A percentile compares a stretch with the other conserved stretches of the same genome.
These are phyloP conservation scores for Dendrophyllia cribrosa DNA, from an alignment of 64 coral and sea anemone genomes.

Conservation along the genomic window DNA sequence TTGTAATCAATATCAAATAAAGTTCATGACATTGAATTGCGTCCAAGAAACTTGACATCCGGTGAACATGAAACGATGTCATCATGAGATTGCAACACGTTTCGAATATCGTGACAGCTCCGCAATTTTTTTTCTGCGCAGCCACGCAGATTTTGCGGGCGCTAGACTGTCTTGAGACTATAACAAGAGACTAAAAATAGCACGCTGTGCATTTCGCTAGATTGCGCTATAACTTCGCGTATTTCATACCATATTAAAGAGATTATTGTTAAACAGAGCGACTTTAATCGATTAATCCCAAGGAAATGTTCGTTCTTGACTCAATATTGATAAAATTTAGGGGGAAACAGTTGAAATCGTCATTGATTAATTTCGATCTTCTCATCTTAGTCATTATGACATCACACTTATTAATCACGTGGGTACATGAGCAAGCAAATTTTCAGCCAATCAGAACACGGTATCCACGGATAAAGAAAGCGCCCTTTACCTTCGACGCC, in stretches of 20 bases:
- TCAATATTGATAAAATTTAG: background rate
- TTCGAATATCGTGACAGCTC: no score
- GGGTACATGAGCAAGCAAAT: background rate
- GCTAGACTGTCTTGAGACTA: background rate
- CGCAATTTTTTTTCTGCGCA: background rate
- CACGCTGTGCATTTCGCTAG: background rate
- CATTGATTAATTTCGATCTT: conserved; percentile 26
- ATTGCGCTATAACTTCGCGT: no score
- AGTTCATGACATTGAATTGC: background rate
- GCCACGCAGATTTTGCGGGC: background rate
- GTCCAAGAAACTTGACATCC: background rate
- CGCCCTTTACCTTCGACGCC: conserved; percentile 37
- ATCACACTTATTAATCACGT: background rate
- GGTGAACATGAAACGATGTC: background rate
- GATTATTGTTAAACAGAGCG: background rate
- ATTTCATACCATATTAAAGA: background rate
- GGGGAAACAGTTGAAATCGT: background rate
- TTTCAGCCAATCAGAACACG: conserved; percentile 64
- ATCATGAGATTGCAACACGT: background rate
- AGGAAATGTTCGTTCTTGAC: background rate
- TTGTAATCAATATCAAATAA: background rate
- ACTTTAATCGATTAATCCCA: background rate
- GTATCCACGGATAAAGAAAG: conserved; percentile 30
- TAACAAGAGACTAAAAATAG: background rate
- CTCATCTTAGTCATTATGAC: conserved; percentile 34